A percentile compares a stretch with the other conserved stretches of the same genome.
Conservation (phyloP, 2,888 invertebrate genomes). For the Spilarctia lutea region DNA sequence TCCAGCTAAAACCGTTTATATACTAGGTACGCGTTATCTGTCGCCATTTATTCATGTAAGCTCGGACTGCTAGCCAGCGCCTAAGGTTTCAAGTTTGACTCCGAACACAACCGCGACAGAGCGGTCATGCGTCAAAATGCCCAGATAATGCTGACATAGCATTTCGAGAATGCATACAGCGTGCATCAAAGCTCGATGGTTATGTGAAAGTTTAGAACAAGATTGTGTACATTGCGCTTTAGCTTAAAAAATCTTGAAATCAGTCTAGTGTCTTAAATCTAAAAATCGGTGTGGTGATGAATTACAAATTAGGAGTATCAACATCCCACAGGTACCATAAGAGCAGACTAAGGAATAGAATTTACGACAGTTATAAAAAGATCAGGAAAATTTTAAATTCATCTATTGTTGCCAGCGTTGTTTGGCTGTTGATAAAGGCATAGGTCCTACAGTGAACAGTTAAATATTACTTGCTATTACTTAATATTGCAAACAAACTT, state of each 20-base stretch:
- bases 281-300: too few relatives aligned
- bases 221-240: slow-evolving; percentile 25
- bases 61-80: slow-evolving; percentile 34
- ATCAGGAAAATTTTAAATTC: too few relatives aligned
- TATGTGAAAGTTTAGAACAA: slow-evolving; percentile 2
- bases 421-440: too few relatives aligned
- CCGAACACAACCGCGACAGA: slow-evolving; percentile 41
- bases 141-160: slow-evolving; percentile 34
- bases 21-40: slow-evolving; percentile 15
- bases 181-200: slow-evolving; percentile 8
- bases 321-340: too few relatives aligned
- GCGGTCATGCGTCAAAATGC: slow-evolving; percentile 47
- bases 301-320: too few relatives aligned
- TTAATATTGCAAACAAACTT: neutral
- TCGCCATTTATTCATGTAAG: slow-evolving; percentile 33
- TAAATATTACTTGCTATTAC: too few relatives aligned
- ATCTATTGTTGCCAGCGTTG: too few relatives aligned
- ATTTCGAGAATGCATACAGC: slow-evolving; percentile 36
- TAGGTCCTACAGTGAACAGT: neutral
- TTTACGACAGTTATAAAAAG: too few relatives aligned
- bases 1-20: neutral
- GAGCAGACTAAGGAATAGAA: too few relatives aligned
- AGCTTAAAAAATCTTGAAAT: neutral
- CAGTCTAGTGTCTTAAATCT: too few relatives aligned
- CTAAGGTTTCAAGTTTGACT: slow-evolving; percentile 39